phyloP scores from a whole-genome alignment of 2,888 invertebrate genomes.

The Limenitis camilla region DNA sequence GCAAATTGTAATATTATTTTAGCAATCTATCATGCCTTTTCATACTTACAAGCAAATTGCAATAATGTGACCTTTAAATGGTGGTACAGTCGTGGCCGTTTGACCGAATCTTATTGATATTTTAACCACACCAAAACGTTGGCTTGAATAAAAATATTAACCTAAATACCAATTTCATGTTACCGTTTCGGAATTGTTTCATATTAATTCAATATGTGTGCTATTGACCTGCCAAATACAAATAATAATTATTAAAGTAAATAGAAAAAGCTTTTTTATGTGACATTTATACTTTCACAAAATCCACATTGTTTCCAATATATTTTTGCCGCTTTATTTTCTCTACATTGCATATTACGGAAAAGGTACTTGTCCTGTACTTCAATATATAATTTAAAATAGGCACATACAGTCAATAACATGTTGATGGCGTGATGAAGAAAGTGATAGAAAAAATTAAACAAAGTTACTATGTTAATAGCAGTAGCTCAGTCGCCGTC shows the following conservation, averaged over 20 bases:
- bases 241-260: background rate
- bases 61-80: conserved; percentile 4
- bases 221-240: background rate
- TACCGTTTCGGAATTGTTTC: background rate
- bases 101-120: conserved; percentile 11
- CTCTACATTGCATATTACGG: too few species aligned
- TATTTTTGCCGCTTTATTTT: too few species aligned
- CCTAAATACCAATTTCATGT: conserved; percentile 16
- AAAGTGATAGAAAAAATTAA: too few species aligned
- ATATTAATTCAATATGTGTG: background rate
- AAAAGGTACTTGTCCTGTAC: too few species aligned
- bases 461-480: too few species aligned
- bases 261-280: too few species aligned
- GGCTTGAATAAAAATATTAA: conserved; percentile 18
- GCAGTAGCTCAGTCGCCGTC: too few species aligned
- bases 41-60: background rate
- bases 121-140: conserved; percentile 7
- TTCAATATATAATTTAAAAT: too few species aligned
- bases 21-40: conserved; percentile 2
- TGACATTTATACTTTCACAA: too few species aligned
- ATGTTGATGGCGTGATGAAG: too few species aligned
- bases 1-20: background rate
- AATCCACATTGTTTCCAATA: too few species aligned
- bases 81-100: conserved; percentile 13
- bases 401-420: too few species aligned